phyloP scores from a whole-genome alignment of 2,113 vertebrate genomes.

The Trogon melanurus region DNA sequence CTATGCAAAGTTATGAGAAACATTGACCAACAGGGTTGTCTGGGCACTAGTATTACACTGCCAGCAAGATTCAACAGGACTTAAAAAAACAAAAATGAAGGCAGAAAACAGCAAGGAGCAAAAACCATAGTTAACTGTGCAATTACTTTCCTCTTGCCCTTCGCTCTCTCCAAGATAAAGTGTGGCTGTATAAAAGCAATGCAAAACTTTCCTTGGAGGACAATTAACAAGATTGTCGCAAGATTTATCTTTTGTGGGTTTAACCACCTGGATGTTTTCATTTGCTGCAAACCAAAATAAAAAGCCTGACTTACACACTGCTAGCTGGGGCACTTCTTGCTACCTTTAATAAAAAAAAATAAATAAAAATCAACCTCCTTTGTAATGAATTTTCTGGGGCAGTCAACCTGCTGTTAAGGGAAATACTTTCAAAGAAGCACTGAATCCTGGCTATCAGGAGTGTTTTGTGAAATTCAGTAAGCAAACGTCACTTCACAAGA shows the following conservation, averaged over 20 bases:
- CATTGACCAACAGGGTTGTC: rapidly evolving
- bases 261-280: background rate
- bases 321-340: background rate
- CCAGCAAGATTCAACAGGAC: background rate
- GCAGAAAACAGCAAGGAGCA: background rate
- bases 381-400: background rate
- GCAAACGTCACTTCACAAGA: background rate
- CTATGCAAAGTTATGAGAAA: rapidly evolving
- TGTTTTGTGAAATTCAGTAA: background rate
- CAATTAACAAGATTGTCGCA: background rate
- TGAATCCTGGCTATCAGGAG: background rate
- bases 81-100: background rate
- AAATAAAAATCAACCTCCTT: background rate
- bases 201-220: background rate
- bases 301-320: rapidly evolving
- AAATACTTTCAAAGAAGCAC: background rate
- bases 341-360: background rate
- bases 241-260: background rate
- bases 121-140: background rate
- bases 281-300: background rate
- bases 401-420: background rate
- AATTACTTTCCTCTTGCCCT: background rate
- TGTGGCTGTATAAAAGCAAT: background rate
- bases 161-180: background rate
- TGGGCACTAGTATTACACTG: background rate